These are phyloP conservation scores for Unio delphinus DNA, from an alignment of 2,888 invertebrate species.

Conservation along the genomic window DNA sequence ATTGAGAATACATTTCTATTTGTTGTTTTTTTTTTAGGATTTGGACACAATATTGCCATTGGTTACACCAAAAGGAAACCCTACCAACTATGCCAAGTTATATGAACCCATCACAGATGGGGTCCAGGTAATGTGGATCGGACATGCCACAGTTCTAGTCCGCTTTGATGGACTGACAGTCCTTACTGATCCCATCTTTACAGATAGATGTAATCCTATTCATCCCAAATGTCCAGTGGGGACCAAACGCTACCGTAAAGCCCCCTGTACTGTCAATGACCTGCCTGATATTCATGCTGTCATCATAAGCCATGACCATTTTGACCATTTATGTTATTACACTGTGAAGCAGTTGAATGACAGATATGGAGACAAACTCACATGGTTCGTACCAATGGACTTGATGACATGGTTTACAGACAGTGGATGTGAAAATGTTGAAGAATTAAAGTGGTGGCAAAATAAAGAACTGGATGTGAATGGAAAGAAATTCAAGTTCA, in stretches of 20 bases:
- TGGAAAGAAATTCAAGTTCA: slow-evolving; percentile 46
- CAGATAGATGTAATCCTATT: slow-evolving; percentile 66
- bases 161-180: slow-evolving; percentile 71
- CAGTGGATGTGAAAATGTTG: slow-evolving; percentile 39
- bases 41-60: slow-evolving; percentile 61
- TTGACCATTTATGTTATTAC: slow-evolving; percentile 72
- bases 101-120: slow-evolving; percentile 37
- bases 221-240: slow-evolving; percentile 49
- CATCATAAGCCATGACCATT: slow-evolving; percentile 74
- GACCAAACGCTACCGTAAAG: slow-evolving; percentile 68
- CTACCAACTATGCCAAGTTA: slow-evolving; percentile 38
- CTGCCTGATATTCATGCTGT: slow-evolving; percentile 72
- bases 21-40: slow-evolving; percentile 10
- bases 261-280: slow-evolving; percentile 63
- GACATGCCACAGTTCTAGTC: slow-evolving; percentile 73
- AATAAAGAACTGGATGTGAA: slow-evolving; percentile 2
- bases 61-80: not conserved
- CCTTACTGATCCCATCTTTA: slow-evolving; percentile 73
- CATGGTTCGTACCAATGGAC: slow-evolving; percentile 59
- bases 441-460: slow-evolving; percentile 35
- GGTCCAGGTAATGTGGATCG: slow-evolving; percentile 72
- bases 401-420: slow-evolving; percentile 61
- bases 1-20: too few relatives aligned
- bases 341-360: slow-evolving; percentile 57
- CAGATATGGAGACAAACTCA: slow-evolving; percentile 13